Percentiles rank a stretch among this genome's conserved stretches.
phyloP scores from a whole-genome alignment of 2,888 invertebrate species.

The Zaprionus lineosus region DNA sequence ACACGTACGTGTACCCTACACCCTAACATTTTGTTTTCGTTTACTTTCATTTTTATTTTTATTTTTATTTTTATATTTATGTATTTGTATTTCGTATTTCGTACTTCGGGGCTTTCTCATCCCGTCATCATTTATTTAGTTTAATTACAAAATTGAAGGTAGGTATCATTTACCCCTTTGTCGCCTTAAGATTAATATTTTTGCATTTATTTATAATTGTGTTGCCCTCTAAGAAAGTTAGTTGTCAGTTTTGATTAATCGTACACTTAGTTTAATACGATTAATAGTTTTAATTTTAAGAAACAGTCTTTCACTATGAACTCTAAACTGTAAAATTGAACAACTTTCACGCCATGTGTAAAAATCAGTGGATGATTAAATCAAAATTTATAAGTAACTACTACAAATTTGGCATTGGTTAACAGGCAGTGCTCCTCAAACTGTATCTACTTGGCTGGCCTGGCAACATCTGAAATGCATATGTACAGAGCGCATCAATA shows the following conservation, averaged over 20 bases:
- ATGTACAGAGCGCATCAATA: slow-evolving; percentile 32
- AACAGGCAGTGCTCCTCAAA: slow-evolving; percentile 39
- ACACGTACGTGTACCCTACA: slow-evolving; percentile 49
- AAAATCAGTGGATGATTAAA: too few relatives aligned
- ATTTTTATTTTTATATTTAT: slow-evolving; percentile 10
- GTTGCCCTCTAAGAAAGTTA: slow-evolving; percentile 24
- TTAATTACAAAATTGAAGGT: slow-evolving; percentile 61
- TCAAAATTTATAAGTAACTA: slow-evolving; percentile 7
- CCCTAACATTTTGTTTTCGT: slow-evolving; percentile 45
- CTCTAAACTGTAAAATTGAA: slow-evolving; percentile 61
- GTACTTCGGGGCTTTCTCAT: background rate
- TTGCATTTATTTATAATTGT: slow-evolving; percentile 17
- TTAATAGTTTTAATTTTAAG: slow-evolving; percentile 62
- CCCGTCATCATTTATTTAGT: slow-evolving; percentile 29
- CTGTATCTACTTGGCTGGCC: slow-evolving; percentile 64
- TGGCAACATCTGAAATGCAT: slow-evolving; percentile 69
- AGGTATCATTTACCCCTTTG: slow-evolving; percentile 43
- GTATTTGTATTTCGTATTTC: slow-evolving; percentile 12
- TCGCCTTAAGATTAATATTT: slow-evolving; percentile 44
- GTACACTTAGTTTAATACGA: slow-evolving; percentile 30
- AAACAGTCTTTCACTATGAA: slow-evolving; percentile 79
- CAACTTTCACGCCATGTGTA: slow-evolving; percentile 18
- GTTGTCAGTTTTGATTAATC: slow-evolving; percentile 22
- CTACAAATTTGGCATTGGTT: slow-evolving; percentile 8
- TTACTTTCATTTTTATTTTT: slow-evolving; percentile 25